Percentiles rank a stretch among this genome's conserved stretches.
phyloP scores from a whole-genome alignment of 2,113 vertebrate species.

The Serinus canaria region DNA sequence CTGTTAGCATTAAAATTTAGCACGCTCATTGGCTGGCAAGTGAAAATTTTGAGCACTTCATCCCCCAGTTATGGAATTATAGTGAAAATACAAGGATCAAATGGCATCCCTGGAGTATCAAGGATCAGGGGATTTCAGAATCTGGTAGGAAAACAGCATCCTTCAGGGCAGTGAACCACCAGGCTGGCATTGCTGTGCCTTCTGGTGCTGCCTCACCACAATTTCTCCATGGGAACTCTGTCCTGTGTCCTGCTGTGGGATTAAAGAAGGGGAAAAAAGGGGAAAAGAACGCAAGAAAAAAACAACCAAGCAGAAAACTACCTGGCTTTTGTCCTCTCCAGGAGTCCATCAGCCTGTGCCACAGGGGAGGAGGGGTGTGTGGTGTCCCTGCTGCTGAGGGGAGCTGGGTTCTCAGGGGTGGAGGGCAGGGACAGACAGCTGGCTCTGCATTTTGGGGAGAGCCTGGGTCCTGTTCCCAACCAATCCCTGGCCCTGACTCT shows the following conservation, averaged over 20 bases:
- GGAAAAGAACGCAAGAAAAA: accelerated
- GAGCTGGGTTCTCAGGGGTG: not conserved
- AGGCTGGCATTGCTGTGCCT: not conserved
- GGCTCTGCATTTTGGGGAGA: not conserved
- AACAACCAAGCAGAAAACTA: not conserved
- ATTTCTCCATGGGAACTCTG: accelerated
- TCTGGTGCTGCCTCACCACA: not conserved
- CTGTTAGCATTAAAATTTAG: not conserved
- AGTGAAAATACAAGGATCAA: not conserved
- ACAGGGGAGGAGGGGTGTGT: accelerated
- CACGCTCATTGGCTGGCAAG: not conserved
- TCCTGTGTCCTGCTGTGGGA: not conserved
- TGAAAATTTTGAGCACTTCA: not conserved
- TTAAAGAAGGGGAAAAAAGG: accelerated
- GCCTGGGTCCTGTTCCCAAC: too few species aligned
- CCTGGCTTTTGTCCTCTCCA: not conserved
- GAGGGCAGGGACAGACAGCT: not conserved
- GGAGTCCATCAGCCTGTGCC: not conserved
- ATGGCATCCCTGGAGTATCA: not conserved
- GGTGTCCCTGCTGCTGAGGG: not conserved
- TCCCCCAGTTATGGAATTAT: not conserved
- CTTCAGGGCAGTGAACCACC: accelerated
- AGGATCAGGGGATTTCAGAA: not conserved
- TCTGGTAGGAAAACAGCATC: not conserved
- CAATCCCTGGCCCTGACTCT: not conserved